A percentile compares a stretch with the other conserved stretches of the same genome.
Conservation (phyloP, 1,140 invertebrate genomes). For the Dendrolimus punctatus region DNA sequence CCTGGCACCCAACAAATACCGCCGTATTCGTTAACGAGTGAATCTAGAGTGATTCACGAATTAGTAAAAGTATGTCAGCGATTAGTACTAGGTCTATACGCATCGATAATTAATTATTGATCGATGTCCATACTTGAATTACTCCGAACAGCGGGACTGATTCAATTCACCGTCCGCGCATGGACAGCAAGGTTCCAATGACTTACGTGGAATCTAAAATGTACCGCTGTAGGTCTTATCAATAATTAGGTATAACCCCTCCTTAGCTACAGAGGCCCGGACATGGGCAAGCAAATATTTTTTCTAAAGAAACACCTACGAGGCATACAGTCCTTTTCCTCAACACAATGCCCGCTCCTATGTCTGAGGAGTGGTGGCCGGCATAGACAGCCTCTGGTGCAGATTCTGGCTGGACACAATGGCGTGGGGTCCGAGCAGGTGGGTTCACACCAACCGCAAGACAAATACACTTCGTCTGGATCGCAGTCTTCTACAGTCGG, state of each 20-base stretch:
- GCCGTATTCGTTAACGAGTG: too few species aligned
- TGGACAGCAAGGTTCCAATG: too few species aligned
- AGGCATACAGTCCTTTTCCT: slow-evolving; percentile 31
- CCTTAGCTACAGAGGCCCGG: background rate
- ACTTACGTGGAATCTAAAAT: too few species aligned
- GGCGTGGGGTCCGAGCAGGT: slow-evolving; percentile 38
- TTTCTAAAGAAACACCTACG: slow-evolving; percentile 18
- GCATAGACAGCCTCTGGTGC: slow-evolving; percentile 47
- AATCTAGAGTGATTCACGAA: too few species aligned
- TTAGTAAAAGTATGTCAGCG: too few species aligned
- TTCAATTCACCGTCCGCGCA: too few species aligned
- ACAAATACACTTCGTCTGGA: slow-evolving; percentile 40
- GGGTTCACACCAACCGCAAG: slow-evolving; percentile 53
- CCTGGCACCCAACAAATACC: too few species aligned
- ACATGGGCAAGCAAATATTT: too few species aligned
- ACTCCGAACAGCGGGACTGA: too few species aligned
- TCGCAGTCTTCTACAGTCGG: slow-evolving; percentile 40
- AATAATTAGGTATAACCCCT: background rate
- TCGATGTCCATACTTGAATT: too few species aligned
- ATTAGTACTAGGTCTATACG: too few species aligned
- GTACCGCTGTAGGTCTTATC: background rate
- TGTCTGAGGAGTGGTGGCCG: slow-evolving; percentile 39
- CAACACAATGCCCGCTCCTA: slow-evolving; percentile 39
- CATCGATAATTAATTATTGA: too few species aligned
- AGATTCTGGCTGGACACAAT: slow-evolving; percentile 28